Percentiles rank a stretch among this genome's conserved stretches.
phyloP scores from a whole-genome alignment of 2,888 invertebrate genomes.

The Tortricodes alternella region DNA sequence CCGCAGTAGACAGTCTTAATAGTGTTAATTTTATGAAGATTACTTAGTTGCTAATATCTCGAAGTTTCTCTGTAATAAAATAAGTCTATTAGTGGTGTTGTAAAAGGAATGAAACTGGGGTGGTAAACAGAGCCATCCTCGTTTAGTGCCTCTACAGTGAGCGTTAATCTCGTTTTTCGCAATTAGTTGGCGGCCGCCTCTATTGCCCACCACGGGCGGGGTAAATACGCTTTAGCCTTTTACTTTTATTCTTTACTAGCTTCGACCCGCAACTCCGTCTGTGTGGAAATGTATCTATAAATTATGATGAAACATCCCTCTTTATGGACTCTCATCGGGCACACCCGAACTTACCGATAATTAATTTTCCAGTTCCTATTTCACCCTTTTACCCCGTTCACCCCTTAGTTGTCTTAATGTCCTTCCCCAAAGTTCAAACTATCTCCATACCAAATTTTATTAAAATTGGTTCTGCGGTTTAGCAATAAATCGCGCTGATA shows the following conservation, averaged over 20 bases:
- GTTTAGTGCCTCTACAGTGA: slow-evolving; percentile 68
- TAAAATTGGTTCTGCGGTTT: too few relatives aligned
- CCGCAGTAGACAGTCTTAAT: slow-evolving; percentile 42
- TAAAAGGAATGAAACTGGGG: slow-evolving; percentile 65
- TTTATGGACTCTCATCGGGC: too few relatives aligned
- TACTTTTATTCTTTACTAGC: slow-evolving; percentile 55
- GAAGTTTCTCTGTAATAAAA: slow-evolving; percentile 65
- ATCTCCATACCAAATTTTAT: too few relatives aligned
- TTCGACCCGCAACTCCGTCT: slow-evolving; percentile 52
- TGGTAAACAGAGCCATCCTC: slow-evolving; percentile 66
- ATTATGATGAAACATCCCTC: too few relatives aligned
- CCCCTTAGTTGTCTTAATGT: too few relatives aligned
- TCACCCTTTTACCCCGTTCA: too few relatives aligned
- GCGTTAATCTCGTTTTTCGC: slow-evolving; percentile 79
- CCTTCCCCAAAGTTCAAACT: too few relatives aligned
- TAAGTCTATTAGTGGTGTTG: slow-evolving; percentile 71
- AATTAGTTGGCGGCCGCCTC: slow-evolving; percentile 71
- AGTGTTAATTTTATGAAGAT: slow-evolving; percentile 64
- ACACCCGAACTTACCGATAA: too few relatives aligned
- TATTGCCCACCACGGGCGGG: slow-evolving; percentile 59
- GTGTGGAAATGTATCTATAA: too few relatives aligned
- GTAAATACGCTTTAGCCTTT: slow-evolving; percentile 62
- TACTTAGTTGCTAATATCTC: slow-evolving; percentile 65
- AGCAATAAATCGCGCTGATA: too few relatives aligned
- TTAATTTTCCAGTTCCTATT: too few relatives aligned